Evolutionary conservation across 2,797 vertebrate genomes (phyloP).

Genomic region (Tragopan temminckii): DNA sequence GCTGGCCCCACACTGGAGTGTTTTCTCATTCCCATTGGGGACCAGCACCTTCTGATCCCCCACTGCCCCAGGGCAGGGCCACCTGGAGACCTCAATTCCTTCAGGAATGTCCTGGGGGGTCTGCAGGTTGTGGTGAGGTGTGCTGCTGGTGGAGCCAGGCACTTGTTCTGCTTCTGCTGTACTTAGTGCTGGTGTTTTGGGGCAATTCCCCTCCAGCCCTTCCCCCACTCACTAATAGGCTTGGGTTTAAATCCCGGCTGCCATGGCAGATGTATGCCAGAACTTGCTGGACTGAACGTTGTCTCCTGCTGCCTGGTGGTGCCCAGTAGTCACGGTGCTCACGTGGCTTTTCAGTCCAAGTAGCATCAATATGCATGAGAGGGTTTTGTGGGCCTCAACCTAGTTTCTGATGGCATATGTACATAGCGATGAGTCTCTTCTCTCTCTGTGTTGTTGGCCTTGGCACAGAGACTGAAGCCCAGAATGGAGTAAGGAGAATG

Average conservation of each 20-base stretch:
- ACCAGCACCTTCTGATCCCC: constrained; percentile 10
- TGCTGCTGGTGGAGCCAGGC: background rate
- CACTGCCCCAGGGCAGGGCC: constrained; percentile 16
- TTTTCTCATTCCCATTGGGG: constrained; percentile 23
- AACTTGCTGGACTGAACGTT: background rate
- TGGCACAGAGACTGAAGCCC: background rate
- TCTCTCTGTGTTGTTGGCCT: background rate
- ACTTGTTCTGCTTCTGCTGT: background rate
- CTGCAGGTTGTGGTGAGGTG: constrained; percentile 22
- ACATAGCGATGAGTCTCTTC: background rate
- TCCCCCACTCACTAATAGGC: background rate
- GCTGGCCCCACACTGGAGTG: background rate
- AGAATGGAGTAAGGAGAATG: background rate
- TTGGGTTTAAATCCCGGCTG: background rate
- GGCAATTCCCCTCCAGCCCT: background rate
- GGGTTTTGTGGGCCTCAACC: background rate
- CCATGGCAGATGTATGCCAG: background rate
- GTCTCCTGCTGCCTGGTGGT: background rate
- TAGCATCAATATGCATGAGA: background rate
- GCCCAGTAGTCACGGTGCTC: background rate
- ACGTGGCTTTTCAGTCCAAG: background rate
- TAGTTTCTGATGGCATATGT: background rate
- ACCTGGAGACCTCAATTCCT: constrained; percentile 23
- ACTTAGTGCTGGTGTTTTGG: background rate
- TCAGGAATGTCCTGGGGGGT: background rate